These are phyloP conservation scores for Nasonia oneida DNA, from an alignment of 2,888 invertebrate genomes.

Conservation along the genomic window DNA sequence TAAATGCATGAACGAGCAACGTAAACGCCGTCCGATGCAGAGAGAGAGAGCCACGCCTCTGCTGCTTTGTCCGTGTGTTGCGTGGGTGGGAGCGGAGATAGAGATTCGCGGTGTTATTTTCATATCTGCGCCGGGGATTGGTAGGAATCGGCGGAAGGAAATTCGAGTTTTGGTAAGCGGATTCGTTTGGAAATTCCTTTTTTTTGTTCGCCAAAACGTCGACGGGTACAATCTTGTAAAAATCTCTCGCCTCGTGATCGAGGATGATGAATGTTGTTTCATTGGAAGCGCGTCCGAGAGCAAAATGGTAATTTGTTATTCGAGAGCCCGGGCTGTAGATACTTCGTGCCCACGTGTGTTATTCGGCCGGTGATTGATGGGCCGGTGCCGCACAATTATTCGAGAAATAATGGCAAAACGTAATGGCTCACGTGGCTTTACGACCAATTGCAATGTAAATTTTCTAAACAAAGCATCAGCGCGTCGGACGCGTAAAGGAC, in stretches of 20 bases:
- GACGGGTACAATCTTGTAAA: background rate
- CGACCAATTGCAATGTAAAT: constrained; percentile 46
- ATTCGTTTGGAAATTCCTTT: background rate
- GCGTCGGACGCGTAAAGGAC: background rate
- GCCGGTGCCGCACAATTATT: constrained; percentile 34
- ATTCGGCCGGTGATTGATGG: constrained; percentile 31
- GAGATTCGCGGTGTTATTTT: constrained; percentile 18
- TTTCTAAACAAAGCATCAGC: constrained; percentile 6
- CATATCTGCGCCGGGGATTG: background rate
- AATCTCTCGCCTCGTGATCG: constrained; percentile 3
- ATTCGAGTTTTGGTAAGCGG: constrained; percentile 11
- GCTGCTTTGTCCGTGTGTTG: constrained; percentile 13
- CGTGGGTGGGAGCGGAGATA: background rate
- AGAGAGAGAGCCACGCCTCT: constrained; percentile 14
- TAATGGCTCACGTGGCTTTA: constrained; percentile 23
- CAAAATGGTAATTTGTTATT: constrained; percentile 42
- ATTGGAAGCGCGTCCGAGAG: background rate
- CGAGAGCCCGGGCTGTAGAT: background rate
- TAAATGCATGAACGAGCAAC: constrained; percentile 71
- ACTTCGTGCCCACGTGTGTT: constrained; percentile 14
- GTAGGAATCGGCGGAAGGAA: background rate
- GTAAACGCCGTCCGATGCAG: constrained; percentile 54
- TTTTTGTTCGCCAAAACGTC: background rate
- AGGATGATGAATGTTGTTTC: constrained; percentile 35
- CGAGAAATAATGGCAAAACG: constrained; percentile 45